A percentile compares a stretch with the other conserved stretches of the same genome.
Conservation (phyloP, 2,888 invertebrate species). For the Muschampia plurimacula region DNA sequence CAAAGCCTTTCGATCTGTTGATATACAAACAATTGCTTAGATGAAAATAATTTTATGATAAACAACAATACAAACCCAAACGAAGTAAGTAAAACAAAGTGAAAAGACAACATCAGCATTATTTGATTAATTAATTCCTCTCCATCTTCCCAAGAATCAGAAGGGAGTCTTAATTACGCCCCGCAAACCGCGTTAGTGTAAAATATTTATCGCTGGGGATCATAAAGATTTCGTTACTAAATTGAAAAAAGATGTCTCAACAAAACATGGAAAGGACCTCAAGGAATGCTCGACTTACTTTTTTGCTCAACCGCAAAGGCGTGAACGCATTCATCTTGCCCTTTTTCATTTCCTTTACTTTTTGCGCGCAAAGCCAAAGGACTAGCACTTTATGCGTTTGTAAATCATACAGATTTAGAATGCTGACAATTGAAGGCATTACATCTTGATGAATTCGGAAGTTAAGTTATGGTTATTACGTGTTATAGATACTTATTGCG, state of each 20-base stretch:
- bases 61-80: neutral
- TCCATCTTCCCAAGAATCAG: constrained; percentile 4
- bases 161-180: constrained; percentile 12
- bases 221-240: constrained; percentile 20
- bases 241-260: constrained; percentile 33
- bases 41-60: neutral
- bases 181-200: constrained; percentile 5
- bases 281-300: constrained; percentile 29
- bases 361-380: constrained; percentile 43
- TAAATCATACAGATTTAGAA: constrained; percentile 52
- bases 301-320: constrained; percentile 36
- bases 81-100: neutral
- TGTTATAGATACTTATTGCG: neutral
- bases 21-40: neutral
- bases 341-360: constrained; percentile 47
- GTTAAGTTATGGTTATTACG: constrained; percentile 2
- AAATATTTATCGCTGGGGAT: constrained; percentile 23
- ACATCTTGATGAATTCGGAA: constrained; percentile 7
- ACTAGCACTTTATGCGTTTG: constrained; percentile 34
- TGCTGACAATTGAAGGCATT: constrained; percentile 24
- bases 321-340: constrained; percentile 44
- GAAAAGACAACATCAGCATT: constrained; percentile 9
- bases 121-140: constrained; percentile 23
- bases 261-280: constrained; percentile 21
- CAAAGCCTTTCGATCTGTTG: neutral